Base-by-base conservation (phyloP, 2,888 invertebrate genomes). In the Thalpophila matura region DNA sequence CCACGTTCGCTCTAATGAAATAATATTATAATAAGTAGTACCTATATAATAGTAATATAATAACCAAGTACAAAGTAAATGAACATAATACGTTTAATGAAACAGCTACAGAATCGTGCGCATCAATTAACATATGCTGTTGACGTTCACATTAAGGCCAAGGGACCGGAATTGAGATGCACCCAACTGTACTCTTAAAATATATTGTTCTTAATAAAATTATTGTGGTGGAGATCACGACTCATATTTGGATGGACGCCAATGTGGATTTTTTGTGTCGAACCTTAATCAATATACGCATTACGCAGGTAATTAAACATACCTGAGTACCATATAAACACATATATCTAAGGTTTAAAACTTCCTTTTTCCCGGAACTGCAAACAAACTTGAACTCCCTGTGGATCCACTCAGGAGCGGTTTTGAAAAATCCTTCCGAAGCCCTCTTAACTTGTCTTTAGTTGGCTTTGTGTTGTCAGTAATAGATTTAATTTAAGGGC, bases 71-170 rank as follows among this genome's bases (percentile, higher is more conserved):
- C 54, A 57, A 24, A 53, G 24, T 42, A 60, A 40, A 62, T 47
- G 42, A 51, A 63, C 54, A 73, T 72, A 71, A 56, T 66, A 64
- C 6, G 43, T 60, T 75, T 74, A 76, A 80, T 80, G 77, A 78
- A 72, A 45, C 60, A 73, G 37, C 66, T 57, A 58, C 65, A 53
- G 71, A 70, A 73, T 79, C 81, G 74, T 74, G 72, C 55, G 69
- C 76, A 79, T 77, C 73, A 75, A 73, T 80, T 85, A 80, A 74
- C 74, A 66, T 71, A 75, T 77, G 57, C 71, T 81, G 81, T 85
- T 86, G 84, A 85, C 83, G 79, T 58, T 78, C 74, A 65, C 77
- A 90, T 88, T 87, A 88, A 82, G 90, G 88, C 87, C 89, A 90
- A 89, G 89, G 87, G 83, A 77, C 56, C 42, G 50, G 47, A 50